phyloP scores from a whole-genome alignment of 35 echinoderm and acorn worm species.

The Holothuria glaberrima region DNA sequence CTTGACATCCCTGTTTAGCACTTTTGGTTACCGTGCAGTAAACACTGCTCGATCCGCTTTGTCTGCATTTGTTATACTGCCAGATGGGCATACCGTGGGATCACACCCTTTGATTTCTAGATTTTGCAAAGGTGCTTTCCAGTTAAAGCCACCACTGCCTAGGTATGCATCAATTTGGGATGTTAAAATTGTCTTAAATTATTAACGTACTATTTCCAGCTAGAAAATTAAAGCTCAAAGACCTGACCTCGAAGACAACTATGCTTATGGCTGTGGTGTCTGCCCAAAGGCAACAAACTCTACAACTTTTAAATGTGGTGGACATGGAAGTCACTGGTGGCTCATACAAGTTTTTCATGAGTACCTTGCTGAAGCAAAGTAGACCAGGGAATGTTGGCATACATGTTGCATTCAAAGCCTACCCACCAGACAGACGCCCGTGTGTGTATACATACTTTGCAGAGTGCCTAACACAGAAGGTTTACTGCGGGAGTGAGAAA shows the following conservation, averaged over 20 bases:
- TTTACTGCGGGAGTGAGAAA: neutral
- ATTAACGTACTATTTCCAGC: conserved; percentile 22
- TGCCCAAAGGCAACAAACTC: conserved; percentile 35
- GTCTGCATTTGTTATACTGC: conserved; percentile 25
- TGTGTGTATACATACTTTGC: conserved; percentile 55
- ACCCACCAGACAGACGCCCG: conserved; percentile 23
- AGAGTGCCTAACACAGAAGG: neutral
- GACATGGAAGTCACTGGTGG: neutral
- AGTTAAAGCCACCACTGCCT: conserved; percentile 48
- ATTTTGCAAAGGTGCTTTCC: conserved; percentile 75
- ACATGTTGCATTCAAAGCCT: conserved; percentile 4
- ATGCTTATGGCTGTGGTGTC: conserved; percentile 57
- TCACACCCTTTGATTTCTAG: conserved; percentile 59
- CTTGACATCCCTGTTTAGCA: neutral
- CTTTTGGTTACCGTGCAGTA: conserved; percentile 5
- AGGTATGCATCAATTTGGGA: conserved; percentile 70
- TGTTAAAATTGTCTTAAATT: conserved; percentile 58
- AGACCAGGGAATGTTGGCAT: conserved; percentile 51
- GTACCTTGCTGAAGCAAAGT: conserved; percentile 51
- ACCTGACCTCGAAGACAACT: conserved; percentile 52
- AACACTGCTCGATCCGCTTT: conserved; percentile 27
- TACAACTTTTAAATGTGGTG: conserved; percentile 35
- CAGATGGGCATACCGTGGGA: conserved; percentile 45
- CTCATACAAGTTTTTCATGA: conserved; percentile 3
- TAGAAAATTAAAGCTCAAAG: neutral